A percentile compares a stretch with the other conserved stretches of the same genome.
Evolutionary conservation across 2,888 invertebrate species (phyloP).

Genomic region (Diaprepes abbreviatus): DNA sequence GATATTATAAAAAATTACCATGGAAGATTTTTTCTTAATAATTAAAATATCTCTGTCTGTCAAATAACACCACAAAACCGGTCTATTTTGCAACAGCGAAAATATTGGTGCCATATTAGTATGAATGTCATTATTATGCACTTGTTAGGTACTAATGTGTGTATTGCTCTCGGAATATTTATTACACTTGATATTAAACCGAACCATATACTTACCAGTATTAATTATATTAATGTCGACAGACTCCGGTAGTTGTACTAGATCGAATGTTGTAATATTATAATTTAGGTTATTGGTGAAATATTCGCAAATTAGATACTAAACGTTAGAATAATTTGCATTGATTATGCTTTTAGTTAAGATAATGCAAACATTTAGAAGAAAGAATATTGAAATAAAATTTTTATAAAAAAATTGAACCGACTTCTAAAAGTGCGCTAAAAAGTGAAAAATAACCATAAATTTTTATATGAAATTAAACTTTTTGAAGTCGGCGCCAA

Average conservation of each 20-base stretch:
- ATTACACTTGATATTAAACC: constrained; percentile 34
- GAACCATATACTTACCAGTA: neutral
- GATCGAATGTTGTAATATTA: neutral
- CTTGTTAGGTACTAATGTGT: constrained; percentile 22
- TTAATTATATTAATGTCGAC: constrained; percentile 7
- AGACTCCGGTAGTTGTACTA: neutral
- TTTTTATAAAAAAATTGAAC: too few species aligned
- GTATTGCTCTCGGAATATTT: neutral
- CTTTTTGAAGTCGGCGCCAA: too few species aligned
- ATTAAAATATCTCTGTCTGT: too few species aligned
- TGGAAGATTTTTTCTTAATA: too few species aligned
- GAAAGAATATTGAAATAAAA: too few species aligned
- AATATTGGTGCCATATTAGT: constrained; percentile 6
- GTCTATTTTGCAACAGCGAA: neutral
- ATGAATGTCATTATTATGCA: constrained; percentile 34
- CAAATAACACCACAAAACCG: neutral
- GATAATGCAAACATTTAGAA: too few species aligned
- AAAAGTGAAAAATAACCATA: too few species aligned
- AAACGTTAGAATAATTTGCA: too few species aligned
- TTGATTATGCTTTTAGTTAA: too few species aligned
- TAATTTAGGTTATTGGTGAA: neutral
- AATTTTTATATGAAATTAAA: too few species aligned
- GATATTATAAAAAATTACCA: too few species aligned
- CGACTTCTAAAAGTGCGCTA: too few species aligned
- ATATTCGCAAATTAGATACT: neutral